Percentiles rank a stretch among this genome's conserved stretches.
Conservation (phyloP, 2,888 invertebrate genomes). For the Coenonympha glycerion region DNA sequence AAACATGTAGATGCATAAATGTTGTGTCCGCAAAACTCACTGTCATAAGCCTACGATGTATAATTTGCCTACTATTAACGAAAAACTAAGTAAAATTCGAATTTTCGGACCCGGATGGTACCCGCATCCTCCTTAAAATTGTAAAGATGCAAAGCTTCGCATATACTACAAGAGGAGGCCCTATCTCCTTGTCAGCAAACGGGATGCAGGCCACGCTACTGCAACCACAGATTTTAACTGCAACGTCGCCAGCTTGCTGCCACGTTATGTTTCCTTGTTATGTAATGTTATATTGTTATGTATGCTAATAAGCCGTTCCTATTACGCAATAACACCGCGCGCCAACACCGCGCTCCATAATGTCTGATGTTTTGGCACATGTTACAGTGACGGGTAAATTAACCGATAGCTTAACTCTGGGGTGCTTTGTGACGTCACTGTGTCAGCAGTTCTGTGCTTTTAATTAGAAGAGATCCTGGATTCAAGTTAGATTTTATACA, state of each 20-base stretch:
- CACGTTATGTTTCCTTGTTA: neutral
- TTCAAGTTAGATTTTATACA: too few relatives aligned
- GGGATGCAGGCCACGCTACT: neutral
- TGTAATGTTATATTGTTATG: neutral
- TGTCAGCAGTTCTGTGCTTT: too few relatives aligned
- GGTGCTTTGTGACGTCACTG: neutral
- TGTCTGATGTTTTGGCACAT: constrained; percentile 20
- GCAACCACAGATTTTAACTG: neutral
- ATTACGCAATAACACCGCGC: constrained; percentile 18
- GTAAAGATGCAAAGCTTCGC: too few relatives aligned
- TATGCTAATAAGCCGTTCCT: constrained; percentile 18
- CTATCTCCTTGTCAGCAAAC: neutral
- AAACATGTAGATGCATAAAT: too few relatives aligned
- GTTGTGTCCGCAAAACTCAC: too few relatives aligned
- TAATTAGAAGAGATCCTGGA: too few relatives aligned
- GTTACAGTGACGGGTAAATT: constrained; percentile 17
- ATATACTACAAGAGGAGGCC: too few relatives aligned
- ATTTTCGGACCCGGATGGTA: too few relatives aligned
- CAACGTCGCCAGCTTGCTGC: neutral
- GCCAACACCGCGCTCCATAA: constrained; percentile 14
- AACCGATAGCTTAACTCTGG: constrained; percentile 4
- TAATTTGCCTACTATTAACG: too few relatives aligned
- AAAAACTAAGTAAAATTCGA: too few relatives aligned
- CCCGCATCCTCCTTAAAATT: too few relatives aligned
- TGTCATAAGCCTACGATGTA: too few relatives aligned